Evolutionary conservation across 2,113 vertebrate species (phyloP).

Genomic region (Amblyopsis rosae): DNA sequence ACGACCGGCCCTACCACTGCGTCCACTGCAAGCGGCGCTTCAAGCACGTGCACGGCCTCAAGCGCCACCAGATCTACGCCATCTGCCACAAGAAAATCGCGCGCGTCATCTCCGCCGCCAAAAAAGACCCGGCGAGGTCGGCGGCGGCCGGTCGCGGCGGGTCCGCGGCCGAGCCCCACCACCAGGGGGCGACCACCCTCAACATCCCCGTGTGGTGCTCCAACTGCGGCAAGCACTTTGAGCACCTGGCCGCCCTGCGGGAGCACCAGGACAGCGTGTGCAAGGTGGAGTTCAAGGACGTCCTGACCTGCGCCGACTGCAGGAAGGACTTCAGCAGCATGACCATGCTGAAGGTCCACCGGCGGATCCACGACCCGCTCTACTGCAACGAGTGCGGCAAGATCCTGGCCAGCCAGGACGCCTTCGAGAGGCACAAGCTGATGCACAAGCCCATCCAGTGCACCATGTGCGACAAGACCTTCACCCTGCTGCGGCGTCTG

Average conservation of each 20-base stretch:
- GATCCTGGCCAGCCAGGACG: slow-evolving; percentile 60
- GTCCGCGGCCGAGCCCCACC: not conserved
- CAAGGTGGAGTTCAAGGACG: slow-evolving; percentile 54
- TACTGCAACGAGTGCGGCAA: slow-evolving; percentile 76
- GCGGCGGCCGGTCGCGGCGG: slow-evolving; percentile 16
- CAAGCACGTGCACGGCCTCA: slow-evolving; percentile 73
- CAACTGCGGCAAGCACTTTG: slow-evolving; percentile 70
- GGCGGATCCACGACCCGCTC: slow-evolving; percentile 68
- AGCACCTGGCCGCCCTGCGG: slow-evolving; percentile 54
- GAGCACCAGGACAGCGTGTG: slow-evolving; percentile 69
- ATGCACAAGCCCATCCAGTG: slow-evolving; percentile 72
- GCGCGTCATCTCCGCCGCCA: slow-evolving; percentile 45
- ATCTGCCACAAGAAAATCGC: slow-evolving; percentile 65
- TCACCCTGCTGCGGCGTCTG: slow-evolving; percentile 65
- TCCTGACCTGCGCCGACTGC: slow-evolving; percentile 62
- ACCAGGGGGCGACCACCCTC: slow-evolving; percentile 3
- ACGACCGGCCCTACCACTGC: slow-evolving; percentile 68
- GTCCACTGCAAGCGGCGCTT: slow-evolving; percentile 71
- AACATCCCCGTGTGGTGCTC: slow-evolving; percentile 70
- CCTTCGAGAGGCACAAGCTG: slow-evolving; percentile 70
- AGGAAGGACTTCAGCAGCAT: slow-evolving; percentile 70
- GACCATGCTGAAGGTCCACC: slow-evolving; percentile 72
- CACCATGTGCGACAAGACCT: slow-evolving; percentile 70
- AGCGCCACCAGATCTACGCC: slow-evolving; percentile 72
- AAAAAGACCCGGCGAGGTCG: slow-evolving; percentile 29